A percentile compares a stretch with the other conserved stretches of the same genome.
Conservation (phyloP, 2,113 vertebrate genomes). For the Clarias gariepinus region DNA sequence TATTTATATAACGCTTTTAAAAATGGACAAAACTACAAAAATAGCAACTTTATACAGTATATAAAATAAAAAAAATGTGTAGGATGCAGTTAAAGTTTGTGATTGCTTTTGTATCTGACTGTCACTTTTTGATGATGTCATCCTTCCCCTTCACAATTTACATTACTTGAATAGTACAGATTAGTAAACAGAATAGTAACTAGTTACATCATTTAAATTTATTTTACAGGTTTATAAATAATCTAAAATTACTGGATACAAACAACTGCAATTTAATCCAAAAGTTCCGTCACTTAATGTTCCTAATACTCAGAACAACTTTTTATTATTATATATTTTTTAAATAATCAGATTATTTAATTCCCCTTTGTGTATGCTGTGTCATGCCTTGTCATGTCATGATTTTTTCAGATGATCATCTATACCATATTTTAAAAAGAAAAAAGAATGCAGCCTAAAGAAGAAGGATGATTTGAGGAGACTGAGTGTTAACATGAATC, state of each 20-base stretch:
- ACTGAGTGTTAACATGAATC: not conserved
- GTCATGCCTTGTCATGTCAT: too few relatives aligned
- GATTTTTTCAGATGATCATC: not conserved
- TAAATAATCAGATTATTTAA: not conserved
- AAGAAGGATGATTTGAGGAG: not conserved
- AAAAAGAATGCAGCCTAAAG: not conserved
- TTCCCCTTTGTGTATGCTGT: not conserved
- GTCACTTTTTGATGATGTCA: not conserved
- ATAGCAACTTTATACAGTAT: too few relatives aligned
- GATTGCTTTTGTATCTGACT: not conserved
- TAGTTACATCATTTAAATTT: not conserved
- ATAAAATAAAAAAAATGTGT: too few relatives aligned
- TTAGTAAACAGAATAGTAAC: not conserved
- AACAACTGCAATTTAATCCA: not conserved
- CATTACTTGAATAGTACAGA: not conserved
- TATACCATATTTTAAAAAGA: not conserved
- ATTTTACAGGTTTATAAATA: not conserved
- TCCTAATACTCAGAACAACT: not conserved
- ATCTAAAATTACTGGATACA: not conserved
- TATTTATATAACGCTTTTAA: too few relatives aligned
- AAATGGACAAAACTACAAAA: too few relatives aligned
- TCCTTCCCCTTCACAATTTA: not conserved
- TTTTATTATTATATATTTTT: too few relatives aligned
- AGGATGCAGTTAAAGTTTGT: too few relatives aligned
- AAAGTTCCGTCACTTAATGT: not conserved